Evolutionary conservation across 2,113 vertebrate genomes (phyloP).

Genomic region (Morone saxatilis): DNA sequence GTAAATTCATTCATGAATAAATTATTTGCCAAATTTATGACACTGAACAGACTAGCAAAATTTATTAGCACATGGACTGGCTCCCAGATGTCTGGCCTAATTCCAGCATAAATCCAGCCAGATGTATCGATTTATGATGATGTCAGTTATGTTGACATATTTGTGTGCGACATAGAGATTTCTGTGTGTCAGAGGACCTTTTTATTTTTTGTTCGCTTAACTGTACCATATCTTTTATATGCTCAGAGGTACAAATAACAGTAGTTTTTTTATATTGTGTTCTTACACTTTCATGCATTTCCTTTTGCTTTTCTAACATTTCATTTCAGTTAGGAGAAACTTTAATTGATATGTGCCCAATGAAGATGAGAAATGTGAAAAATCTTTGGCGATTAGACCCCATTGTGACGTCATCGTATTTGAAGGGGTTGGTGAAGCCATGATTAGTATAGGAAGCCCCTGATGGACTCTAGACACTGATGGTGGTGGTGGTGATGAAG

Average conservation of each 20-base stretch:
- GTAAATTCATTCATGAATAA: slow-evolving; percentile 19
- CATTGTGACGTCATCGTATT: too few relatives aligned
- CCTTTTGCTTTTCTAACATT: not conserved
- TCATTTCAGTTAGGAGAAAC: not conserved
- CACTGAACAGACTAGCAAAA: slow-evolving; percentile 46
- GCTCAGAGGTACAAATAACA: not conserved
- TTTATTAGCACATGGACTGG: slow-evolving; percentile 55
- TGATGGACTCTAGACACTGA: too few relatives aligned
- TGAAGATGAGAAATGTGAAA: too few relatives aligned
- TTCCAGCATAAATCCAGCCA: slow-evolving; percentile 55
- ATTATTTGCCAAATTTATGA: slow-evolving; percentile 52
- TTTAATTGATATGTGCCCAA: too few relatives aligned
- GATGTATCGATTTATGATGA: slow-evolving; percentile 65
- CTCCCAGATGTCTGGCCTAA: slow-evolving; percentile 59
- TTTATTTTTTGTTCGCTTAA: slow-evolving; percentile 21
- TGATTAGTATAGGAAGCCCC: too few relatives aligned
- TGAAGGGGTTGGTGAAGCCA: too few relatives aligned
- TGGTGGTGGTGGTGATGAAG: too few relatives aligned
- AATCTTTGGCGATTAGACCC: too few relatives aligned
- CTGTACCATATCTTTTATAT: not conserved
- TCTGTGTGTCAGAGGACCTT: slow-evolving; percentile 19
- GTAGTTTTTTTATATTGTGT: not conserved
- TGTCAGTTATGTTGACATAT: slow-evolving; percentile 52
- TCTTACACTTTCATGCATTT: not conserved
- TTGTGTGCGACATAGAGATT: slow-evolving; percentile 25